Evolutionary conservation across 2,797 vertebrate species (phyloP), one percentile per base, ranked within the genome.

Genomic region (Rousettus madagascariensis): DNA sequence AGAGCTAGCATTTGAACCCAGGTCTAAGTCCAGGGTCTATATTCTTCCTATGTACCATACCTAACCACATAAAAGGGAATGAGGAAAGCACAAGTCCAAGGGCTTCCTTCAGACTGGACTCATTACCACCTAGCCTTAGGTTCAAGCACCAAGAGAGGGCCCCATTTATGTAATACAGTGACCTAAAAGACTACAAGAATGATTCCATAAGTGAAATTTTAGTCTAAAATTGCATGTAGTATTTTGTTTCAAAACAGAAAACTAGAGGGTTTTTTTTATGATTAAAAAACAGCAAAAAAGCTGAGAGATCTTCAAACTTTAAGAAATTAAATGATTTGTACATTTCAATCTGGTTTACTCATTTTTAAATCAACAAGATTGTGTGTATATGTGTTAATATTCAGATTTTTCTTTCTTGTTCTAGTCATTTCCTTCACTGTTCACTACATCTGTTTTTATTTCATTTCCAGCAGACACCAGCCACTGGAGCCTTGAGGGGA

Each of bases 281-380:
- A 85, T 66, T 75, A 87, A 57, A 91, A 77, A 49, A 28, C 2
- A 49, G 20, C 49, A 77, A 53, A 85, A 66, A 91, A 72, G 11
- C 7, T 68, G 10, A 63, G 3, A 15, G 24, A 65, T 33, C 77
- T 90, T 84, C 16, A 90, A 78, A 84, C 8, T 69, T 68, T 19
- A 82, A 65, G 68, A 68, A 91, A 95, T 65, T 49, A 79, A 75
- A 43, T 66, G 9, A 63, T 17, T n/a, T 15, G 41, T 30, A 69
- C 13, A 69, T 55, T 20, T 20, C 17, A 26, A 43, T 46, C 36
- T 20, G 9, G 28, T 71, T 66, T 26, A 90, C 28, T 65, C 51
- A 90, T 43, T 90, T 90, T 93, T 75, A 61, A 90, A 74, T 49
- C 16, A 95, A 85, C 19, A 61, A 78, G 13, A 71, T 28, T 65